Evolutionary conservation across 2,888 invertebrate species (phyloP), one percentile per base, ranked within the genome.

Genomic region (Tinea trinotella): DNA sequence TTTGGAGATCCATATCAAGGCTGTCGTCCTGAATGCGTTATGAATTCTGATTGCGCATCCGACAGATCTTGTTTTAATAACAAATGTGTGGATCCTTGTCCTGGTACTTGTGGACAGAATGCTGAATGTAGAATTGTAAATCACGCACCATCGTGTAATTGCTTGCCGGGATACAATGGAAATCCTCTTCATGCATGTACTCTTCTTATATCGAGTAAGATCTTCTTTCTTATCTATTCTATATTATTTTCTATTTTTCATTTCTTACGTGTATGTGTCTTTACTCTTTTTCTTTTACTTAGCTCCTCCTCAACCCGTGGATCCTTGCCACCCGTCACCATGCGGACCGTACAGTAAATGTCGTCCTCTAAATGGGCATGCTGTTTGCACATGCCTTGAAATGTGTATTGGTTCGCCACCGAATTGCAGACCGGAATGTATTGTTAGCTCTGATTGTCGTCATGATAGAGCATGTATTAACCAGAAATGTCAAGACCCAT

Each of bases 321-420:
- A 92, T 69, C 93, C 93, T 18, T 94, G 94, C 70, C 81, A 89
- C 65, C 93, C 93, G 57, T 91, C 92, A 61, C 93, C 93, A 58
- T 94, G 94, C 74, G 93, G 93, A 58, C 90, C 92, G 9, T 92
- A 93, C 70, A 93, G 93, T 76, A 87, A 90, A 63, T 94, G 94
- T 76, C 89, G 91, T 55, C 88, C 88, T 52, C 87, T 90, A 64
- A 90, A 91, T 63, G 90, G 90, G 52, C 90, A 92, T 71, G 92
- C 93, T 46, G 91, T 92, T 57, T 94, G 94, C 72, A 92, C 93
- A 57, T 94, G 94, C 65, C 88, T 90, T 62, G 87, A 89, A 56
- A 89, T 90, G 59, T 93, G 90, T 72, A 81, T 91, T 60, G 93
- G 94, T 56, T 88, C 92, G 54, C 94, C 94, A 36, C 93, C 93